Evolutionary conservation across 2,797 vertebrate species (phyloP), one percentile per base, ranked within the genome.

Genomic region (Xenops minutus): DNA sequence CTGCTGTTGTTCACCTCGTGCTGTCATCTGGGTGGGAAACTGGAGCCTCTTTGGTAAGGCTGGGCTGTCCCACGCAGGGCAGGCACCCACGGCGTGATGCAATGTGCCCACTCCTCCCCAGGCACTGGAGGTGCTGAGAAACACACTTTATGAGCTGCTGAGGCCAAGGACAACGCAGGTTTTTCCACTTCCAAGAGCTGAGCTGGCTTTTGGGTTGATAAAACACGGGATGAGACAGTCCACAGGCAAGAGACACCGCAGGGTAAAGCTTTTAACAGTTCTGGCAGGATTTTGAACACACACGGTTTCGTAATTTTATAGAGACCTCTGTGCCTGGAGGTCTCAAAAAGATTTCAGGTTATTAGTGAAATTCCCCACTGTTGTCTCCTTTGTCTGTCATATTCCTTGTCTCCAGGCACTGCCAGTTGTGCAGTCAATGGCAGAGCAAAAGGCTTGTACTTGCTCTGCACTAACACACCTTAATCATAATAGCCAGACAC

Each of bases 141-240:
- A 66, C 32, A n/a, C 10, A 10, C 22, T 48, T 85, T 85, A 34
- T 67, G 51, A 83, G n/a, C 56, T 7, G 2, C 12, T 62, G 73
- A 74, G 74, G 43, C 48, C 80, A 58, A 64, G 54, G 34, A 86
- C 46, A 64, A 21, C 39, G 54, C 54, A n/a, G 68, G 54, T 32
- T 88, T 90, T 93, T 90, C 66, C 63, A 41, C 58, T 72, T 55
- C 51, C 30, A 66, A 29, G 27, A 61, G 66, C 48, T n/a, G 37
- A 82, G 73, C 24, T 84, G 71, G 18, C 41, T 91, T 85, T n/a
- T 56, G 18, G 61, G 88, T 80, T 84, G 55, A 34, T 79, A 39
- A 54, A 79, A 24, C 37, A 12, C 32, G 9, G 4, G 26, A 21
- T 36, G 27, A 34, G 46, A 24, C 37, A 58, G 32, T 46, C 36